Evolutionary conservation across 2,888 invertebrate genomes (phyloP), one percentile per base, ranked within the genome.

Genomic region (Candidula unifasciata): DNA sequence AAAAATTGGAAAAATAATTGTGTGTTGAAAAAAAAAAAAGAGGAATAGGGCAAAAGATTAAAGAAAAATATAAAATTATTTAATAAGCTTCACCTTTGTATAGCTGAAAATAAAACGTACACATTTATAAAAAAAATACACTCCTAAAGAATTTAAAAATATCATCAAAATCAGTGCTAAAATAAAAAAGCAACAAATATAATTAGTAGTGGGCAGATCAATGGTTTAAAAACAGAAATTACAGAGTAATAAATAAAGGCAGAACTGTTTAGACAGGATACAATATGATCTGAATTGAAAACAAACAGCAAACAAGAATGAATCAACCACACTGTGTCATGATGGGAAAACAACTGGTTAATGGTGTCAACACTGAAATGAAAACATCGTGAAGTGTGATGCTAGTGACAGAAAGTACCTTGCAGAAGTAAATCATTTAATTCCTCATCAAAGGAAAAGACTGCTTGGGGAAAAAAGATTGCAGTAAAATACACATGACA

Each of bases 391-490:
- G 54, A 77, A 16, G 3, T 24, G 74, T 74, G 54, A 74, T 74
- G 21, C 30, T 64, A 52, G 79, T 74, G 37, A 60, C 74, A 64
- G 74, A 35, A 83, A 68, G 52, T 83, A 83, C 83, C 83, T 83
- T 83, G 79, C 79, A 79, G 78, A 8, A 69, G 52, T 73, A 83
- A 79, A 73, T 69, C 71, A 79, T 79, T 79, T 60, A 83, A 73
- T 83, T 83, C 83, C 83, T 83, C 83, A 79, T 83, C 83, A 73
- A 83, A 83, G 30, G 83, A 83, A 83, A 83, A 83, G 60, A 83
- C 83, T 83, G 83, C 33, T 33, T 35, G n/a, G 33, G 44, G 54
- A 52, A 64, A n/a, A 79, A 57, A 83, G 10, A 80, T 78, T 60
- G 60, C 77, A 78, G n/a, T 24, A 64, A 78, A 37, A 79, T 64